Conservation (phyloP, 2,888 invertebrate genomes). For the Noctuana brunneofusca region DNA sequence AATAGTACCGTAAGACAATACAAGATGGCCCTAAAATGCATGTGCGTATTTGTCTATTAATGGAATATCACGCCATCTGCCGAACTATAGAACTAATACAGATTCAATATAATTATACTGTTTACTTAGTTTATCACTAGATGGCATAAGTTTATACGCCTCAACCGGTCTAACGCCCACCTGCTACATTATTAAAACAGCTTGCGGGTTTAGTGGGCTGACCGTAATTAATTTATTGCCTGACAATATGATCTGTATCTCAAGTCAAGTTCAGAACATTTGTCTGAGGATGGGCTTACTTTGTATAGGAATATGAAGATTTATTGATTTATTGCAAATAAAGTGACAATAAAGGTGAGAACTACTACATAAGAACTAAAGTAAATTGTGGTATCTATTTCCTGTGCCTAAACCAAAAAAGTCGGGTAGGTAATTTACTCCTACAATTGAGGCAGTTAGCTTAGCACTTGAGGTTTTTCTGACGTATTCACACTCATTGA, state of each 20-base stretch:
- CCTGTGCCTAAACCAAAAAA: too few relatives aligned
- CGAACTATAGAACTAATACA: not conserved
- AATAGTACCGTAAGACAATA: too few relatives aligned
- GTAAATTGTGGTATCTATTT: too few relatives aligned
- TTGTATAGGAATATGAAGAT: not conserved
- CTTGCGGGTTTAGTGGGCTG: conserved; percentile 30
- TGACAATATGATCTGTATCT: conserved; percentile 30
- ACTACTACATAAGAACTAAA: too few relatives aligned
- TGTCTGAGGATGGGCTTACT: conserved; percentile 9
- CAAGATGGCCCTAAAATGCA: not conserved
- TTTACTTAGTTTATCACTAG: not conserved
- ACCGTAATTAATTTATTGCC: conserved; percentile 31
- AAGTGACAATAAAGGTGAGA: not conserved
- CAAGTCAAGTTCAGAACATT: conserved; percentile 22
- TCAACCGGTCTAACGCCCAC: conserved; percentile 13
- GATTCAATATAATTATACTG: not conserved
- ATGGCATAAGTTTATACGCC: not conserved
- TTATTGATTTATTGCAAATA: conserved; percentile 5
- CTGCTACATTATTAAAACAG: conserved; percentile 27
- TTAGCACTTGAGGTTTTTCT: too few relatives aligned
- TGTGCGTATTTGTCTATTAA: not conserved
- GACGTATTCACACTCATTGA: too few relatives aligned
- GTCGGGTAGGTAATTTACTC: too few relatives aligned
- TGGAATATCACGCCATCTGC: not conserved
- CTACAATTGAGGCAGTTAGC: too few relatives aligned